These are phyloP conservation scores for Propithecus deckenii DNA, from an alignment of 2,797 vertebrate species.

Conservation along the genomic window DNA sequence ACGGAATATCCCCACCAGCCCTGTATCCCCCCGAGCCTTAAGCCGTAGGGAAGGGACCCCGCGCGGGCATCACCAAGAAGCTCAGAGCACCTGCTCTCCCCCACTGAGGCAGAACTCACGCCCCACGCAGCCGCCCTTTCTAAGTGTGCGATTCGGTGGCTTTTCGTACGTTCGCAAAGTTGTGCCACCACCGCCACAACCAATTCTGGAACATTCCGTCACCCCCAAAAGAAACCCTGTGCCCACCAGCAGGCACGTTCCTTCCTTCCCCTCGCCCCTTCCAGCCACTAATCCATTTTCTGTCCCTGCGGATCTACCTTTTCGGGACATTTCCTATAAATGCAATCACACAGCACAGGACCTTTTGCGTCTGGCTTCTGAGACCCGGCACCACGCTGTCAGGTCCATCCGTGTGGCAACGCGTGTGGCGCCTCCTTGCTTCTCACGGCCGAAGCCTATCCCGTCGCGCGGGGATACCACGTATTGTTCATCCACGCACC, in stretches of 20 bases:
- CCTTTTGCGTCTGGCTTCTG: rapidly evolving
- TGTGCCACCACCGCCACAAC: rapidly evolving
- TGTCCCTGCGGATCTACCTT: rapidly evolving
- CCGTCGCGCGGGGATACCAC: rapidly evolving
- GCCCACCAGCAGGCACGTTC: rapidly evolving
- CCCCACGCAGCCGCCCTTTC: rapidly evolving
- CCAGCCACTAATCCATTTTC: rapidly evolving
- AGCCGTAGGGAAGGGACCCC: neutral
- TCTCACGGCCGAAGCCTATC: rapidly evolving
- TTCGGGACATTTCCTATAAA: rapidly evolving
- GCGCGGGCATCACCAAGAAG: rapidly evolving
- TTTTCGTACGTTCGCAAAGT: rapidly evolving
- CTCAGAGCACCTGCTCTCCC: neutral
- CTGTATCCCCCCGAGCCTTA: rapidly evolving
- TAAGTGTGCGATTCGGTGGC: rapidly evolving
- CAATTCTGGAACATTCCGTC: neutral
- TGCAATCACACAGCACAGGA: rapidly evolving
- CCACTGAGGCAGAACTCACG: rapidly evolving
- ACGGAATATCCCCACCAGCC: rapidly evolving
- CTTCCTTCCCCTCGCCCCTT: too few relatives aligned
- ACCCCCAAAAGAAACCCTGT: neutral
- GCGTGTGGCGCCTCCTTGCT: rapidly evolving
- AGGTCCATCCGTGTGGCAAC: rapidly evolving
- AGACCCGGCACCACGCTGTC: rapidly evolving
- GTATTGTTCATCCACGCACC: rapidly evolving